phyloP scores from a whole-genome alignment of 2,888 invertebrate genomes.

The Ypsolopha scabrella region DNA sequence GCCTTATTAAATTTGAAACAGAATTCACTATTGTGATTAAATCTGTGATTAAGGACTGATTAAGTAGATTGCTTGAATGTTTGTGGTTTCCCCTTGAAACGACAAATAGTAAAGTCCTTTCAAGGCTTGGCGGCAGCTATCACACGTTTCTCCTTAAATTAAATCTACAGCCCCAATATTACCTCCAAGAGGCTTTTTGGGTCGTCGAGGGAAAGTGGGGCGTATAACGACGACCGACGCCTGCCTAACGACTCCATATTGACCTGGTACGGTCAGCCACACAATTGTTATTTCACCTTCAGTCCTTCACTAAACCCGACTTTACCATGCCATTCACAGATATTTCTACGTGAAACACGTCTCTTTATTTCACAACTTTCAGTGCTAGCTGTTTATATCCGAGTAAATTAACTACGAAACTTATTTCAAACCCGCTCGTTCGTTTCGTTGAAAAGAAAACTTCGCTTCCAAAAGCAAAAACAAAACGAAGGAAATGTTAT shows the following conservation, averaged over 20 bases:
- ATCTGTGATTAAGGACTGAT: too few relatives aligned
- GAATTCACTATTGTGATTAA: too few relatives aligned
- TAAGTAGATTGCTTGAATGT: too few relatives aligned
- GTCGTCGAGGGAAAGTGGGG: slow-evolving; percentile 22
- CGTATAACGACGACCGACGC: slow-evolving; percentile 15
- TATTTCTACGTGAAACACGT: slow-evolving; percentile 9
- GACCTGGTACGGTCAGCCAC: slow-evolving; percentile 20
- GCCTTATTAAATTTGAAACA: too few relatives aligned
- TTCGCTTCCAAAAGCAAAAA: slow-evolving; percentile 17
- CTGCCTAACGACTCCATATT: slow-evolving; percentile 21
- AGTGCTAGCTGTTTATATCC: slow-evolving; percentile 4
- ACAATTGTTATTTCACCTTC: slow-evolving; percentile 17
- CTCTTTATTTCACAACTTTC: slow-evolving; percentile 12
- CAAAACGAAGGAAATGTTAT: slow-evolving; percentile 20
- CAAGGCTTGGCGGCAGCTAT: too few relatives aligned
- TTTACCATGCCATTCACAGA: slow-evolving; percentile 9
- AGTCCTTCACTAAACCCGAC: slow-evolving; percentile 7
- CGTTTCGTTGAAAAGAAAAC: slow-evolving; percentile 20
- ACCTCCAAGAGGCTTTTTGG: slow-evolving; percentile 37
- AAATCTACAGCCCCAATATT: slow-evolving; percentile 55
- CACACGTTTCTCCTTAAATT: slow-evolving; percentile 31
- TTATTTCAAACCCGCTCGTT: slow-evolving; percentile 18
- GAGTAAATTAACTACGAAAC: slow-evolving; percentile 20
- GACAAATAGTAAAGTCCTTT: too few relatives aligned
- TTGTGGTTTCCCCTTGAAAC: too few relatives aligned